Evolutionary conservation across 2,888 invertebrate species (phyloP), one percentile per base, ranked within the genome.

Genomic region (Limnephilus marmoratus): DNA sequence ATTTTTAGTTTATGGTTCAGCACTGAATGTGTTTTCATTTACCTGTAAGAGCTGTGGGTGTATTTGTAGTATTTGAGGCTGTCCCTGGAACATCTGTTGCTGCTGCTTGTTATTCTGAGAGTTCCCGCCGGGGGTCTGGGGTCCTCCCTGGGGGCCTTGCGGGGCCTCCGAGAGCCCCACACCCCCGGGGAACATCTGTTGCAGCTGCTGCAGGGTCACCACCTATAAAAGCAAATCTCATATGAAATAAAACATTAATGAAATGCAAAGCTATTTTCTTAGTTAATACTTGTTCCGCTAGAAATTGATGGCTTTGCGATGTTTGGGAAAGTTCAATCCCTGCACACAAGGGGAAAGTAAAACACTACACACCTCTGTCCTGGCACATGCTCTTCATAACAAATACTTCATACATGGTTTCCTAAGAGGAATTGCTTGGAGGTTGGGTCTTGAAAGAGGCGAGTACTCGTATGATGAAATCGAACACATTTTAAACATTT

Each of bases 141-240:
- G 90, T 31, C 90, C 86, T 9, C 90, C 91, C 85, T 95, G 53
- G 95, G 94, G 93, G 95, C 89, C 95, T 93, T 95, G 95, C 18
- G 95, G 95, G 53, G 94, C 94, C 13, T 96, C 95, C 1, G 96
- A 96, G 15, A 95, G 96, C 1, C 96, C 96, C 24, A 95, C 96
- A 2, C 96, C 96, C 12, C 96, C 95, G 13, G 96, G 96, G 9
- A 96, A 94, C 91, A 96, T 94, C 91, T 96, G 96, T 94, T 97
- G 97, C 93, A 97, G 95, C 91, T 97, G 96, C 94, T 97, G 97
- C 95, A 97, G 96, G 0, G 96, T 96, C 94, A 96, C 96, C 93
- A 96, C 95, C 96, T 96, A 9, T 68, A 68, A 68, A 24, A 9
- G 7, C 24, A 68, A 68, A 24, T n/a, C 1, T 53, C 53, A 53